Evolutionary conservation across 2,888 invertebrate species (phyloP), one percentile per base, ranked within the genome.

Genomic region (Papilio elwesi): DNA sequence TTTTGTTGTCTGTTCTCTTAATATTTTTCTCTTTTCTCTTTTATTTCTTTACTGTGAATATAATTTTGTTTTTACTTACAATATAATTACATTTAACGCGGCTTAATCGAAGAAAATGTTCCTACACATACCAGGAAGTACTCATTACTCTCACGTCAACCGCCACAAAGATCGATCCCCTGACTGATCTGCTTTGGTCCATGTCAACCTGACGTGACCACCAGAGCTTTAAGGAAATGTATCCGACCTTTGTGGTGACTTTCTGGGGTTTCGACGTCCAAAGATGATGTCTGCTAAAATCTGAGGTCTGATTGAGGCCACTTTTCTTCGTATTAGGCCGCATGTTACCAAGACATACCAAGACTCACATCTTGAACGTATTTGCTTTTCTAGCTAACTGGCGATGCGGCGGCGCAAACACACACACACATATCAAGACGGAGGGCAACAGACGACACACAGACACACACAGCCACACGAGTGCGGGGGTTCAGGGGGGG

Each of bases 361-460:
- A 55, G 15, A 90, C 90, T 92, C 88, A 92, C 90, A 82, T 85
- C 82, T 80, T 80, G 72, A 83, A 86, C 89, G 82, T 91, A 87
- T 93, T 92, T 92, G 90, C 89, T 93, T 73, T 73, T 93, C 92
- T 93, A 93, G 93, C 86, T 93, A 92, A 90, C 84, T 43, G 92
- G 91, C 89, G 91, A 83, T 78, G 83, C 86, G 87, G 88, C 84
- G 90, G 89, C 82, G 87, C 83, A 90, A 87, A 92, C 88, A 91
- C 87, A 90, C 87, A 87, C 88, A 92, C 92, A 93, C 93, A 93
- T 93, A 93, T 93, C 93, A 93, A 92, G 93, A 92, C 85, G 91
- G 92, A 89, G 83, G 91, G 87, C 90, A 85, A 93, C 90, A 92
- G 91, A 87, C 90, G 85, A 93, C 90, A 92, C 90, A 90, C 85